Percentiles rank a stretch among this genome's conserved stretches.
Conservation (phyloP, 64 coral and sea anemone genomes). For the Montipora capricornis region DNA sequence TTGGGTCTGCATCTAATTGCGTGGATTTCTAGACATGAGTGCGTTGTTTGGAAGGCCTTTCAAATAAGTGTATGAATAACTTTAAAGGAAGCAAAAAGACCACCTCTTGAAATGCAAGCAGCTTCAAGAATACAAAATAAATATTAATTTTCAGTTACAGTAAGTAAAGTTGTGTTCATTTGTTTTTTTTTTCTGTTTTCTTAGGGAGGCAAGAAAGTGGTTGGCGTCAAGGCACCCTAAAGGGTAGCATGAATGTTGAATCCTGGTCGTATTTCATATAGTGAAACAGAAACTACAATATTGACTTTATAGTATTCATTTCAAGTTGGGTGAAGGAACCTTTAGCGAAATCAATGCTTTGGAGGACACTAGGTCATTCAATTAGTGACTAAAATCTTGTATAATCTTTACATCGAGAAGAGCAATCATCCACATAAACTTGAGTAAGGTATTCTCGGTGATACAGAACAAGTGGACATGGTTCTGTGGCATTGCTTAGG, state of each 20-base stretch:
- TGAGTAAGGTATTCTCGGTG: not conserved
- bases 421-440: not conserved
- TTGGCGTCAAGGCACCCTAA: conserved; percentile 50
- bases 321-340: conserved; percentile 37
- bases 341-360: not conserved
- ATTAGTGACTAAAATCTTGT: not conserved
- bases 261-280: not conserved
- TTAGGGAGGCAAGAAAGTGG: conserved; percentile 53
- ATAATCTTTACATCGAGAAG: conserved; percentile 4
- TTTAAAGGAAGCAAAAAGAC: too few relatives aligned
- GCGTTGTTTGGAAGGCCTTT: too few relatives aligned
- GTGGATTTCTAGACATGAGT: too few relatives aligned
- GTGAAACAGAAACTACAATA: not conserved
- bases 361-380: not conserved
- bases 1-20: too few relatives aligned
- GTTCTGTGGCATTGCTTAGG: too few relatives aligned
- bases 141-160: not conserved
- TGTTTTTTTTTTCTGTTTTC: not conserved
- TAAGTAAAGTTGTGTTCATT: not conserved
- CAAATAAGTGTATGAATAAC: too few relatives aligned
- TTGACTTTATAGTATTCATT: conserved; percentile 33
- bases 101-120: too few relatives aligned
- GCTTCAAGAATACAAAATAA: too few relatives aligned
- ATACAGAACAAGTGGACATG: not conserved
- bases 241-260: not conserved